Conservation (phyloP, 2,113 vertebrate genomes). For the Seriola quinqueradiata region DNA sequence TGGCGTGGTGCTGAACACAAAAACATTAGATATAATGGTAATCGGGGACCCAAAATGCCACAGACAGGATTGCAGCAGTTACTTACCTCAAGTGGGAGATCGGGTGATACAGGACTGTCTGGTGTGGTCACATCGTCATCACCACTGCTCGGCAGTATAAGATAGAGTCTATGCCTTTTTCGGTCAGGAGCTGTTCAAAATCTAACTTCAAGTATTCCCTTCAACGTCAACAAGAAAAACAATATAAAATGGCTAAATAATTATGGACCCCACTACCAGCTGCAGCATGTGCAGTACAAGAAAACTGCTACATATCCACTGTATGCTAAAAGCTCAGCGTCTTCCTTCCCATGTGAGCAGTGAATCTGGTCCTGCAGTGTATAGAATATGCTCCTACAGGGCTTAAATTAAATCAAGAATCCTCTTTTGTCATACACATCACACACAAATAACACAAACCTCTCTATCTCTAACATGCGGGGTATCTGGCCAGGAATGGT, state of each 20-base stretch:
- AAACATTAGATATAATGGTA: neutral
- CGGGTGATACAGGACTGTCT: slow-evolving; percentile 75
- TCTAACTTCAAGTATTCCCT: slow-evolving; percentile 85
- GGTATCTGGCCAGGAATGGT: slow-evolving; percentile 84
- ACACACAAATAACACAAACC: slow-evolving; percentile 76
- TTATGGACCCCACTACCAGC: neutral
- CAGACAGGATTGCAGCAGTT: neutral
- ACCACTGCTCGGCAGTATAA: slow-evolving; percentile 85
- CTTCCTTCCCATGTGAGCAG: too few relatives aligned
- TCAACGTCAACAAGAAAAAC: slow-evolving; percentile 82
- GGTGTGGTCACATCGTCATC: slow-evolving; percentile 59
- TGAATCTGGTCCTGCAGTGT: neutral
- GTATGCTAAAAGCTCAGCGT: too few relatives aligned
- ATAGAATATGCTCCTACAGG: neutral
- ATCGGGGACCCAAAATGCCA: neutral
- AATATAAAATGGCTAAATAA: neutral
- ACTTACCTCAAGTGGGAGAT: slow-evolving; percentile 90
- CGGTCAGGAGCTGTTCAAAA: slow-evolving; percentile 85
- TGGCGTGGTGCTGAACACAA: neutral
- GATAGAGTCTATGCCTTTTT: slow-evolving; percentile 86
- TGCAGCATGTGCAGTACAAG: neutral
- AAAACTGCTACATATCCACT: too few relatives aligned
- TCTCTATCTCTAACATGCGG: slow-evolving; percentile 88
- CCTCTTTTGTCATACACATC: neutral
- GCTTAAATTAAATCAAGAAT: neutral